A percentile compares a stretch with the other conserved stretches of the same genome.
Evolutionary conservation across 2,113 vertebrate species (phyloP).

Genomic region (Xiphophorus hellerii): DNA sequence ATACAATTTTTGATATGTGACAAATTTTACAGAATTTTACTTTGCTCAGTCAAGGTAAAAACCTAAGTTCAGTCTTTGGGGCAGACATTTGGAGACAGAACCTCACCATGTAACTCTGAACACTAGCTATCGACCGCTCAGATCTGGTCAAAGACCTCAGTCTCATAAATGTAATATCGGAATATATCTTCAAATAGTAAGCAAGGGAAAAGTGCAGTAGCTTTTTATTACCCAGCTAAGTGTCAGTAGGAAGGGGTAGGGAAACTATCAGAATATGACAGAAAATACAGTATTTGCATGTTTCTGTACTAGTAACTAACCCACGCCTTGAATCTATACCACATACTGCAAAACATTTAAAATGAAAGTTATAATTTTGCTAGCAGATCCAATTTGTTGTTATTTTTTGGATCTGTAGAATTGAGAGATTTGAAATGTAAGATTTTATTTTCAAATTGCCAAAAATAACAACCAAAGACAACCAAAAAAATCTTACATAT

Average conservation of each 20-base stretch:
- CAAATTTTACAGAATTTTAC: background rate
- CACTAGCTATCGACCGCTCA: background rate
- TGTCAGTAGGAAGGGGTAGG: too few species aligned
- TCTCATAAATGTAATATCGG: too few species aligned
- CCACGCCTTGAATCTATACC: too few species aligned
- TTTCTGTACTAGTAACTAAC: too few species aligned
- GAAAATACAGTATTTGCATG: too few species aligned
- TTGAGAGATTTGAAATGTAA: background rate
- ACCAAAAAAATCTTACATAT: background rate
- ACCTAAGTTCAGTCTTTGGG: background rate
- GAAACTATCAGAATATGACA: too few species aligned
- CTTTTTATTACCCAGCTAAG: too few species aligned
- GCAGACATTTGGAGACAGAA: background rate
- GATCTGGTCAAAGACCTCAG: background rate
- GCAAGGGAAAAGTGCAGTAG: too few species aligned
- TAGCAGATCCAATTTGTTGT: background rate
- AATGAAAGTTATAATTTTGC: background rate
- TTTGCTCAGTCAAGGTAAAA: background rate
- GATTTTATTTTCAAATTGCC: background rate
- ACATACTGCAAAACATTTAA: background rate
- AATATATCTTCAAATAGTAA: too few species aligned
- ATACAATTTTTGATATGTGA: background rate
- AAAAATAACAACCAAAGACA: background rate
- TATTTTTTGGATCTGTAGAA: background rate
- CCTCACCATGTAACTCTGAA: background rate